A percentile compares a stretch with the other conserved stretches of the same genome.
Conservation (phyloP, 2,888 invertebrate genomes). For the Dastarcus helophoroides region DNA sequence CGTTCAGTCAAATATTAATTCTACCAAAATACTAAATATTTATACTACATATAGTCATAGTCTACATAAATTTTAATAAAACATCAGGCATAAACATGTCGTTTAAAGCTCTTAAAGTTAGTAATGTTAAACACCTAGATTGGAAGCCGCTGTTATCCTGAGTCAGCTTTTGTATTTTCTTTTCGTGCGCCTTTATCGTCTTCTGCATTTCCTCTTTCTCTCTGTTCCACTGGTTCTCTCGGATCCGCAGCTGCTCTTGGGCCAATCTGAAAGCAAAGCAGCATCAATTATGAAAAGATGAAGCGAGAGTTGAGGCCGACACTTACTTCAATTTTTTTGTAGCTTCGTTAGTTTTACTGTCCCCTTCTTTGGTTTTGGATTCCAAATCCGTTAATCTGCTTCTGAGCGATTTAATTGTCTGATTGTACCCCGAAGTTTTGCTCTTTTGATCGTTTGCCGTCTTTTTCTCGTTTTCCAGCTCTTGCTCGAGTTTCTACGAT, state of each 20-base stretch:
- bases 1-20: neutral
- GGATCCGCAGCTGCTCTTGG: slow-evolving; percentile 27
- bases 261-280: slow-evolving; percentile 20
- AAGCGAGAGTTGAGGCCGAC: neutral
- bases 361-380: slow-evolving; percentile 33
- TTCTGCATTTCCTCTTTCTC: slow-evolving; percentile 29
- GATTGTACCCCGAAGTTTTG: slow-evolving; percentile 23
- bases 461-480: slow-evolving; percentile 26
- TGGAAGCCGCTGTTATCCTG: slow-evolving; percentile 28
- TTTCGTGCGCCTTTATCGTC: slow-evolving; percentile 25
- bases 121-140: slow-evolving; percentile 33
- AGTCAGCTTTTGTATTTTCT: slow-evolving; percentile 25
- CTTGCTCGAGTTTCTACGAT: slow-evolving; percentile 25
- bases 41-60: neutral
- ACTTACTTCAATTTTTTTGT: slow-evolving; percentile 26
- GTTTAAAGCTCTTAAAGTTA: slow-evolving; percentile 31
- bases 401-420: slow-evolving; percentile 35
- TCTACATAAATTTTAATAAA: slow-evolving; percentile 8
- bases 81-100: slow-evolving; percentile 29
- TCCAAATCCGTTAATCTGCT: slow-evolving; percentile 37
- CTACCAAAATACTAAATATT: slow-evolving; percentile 6
- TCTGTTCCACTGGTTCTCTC: slow-evolving; percentile 29
- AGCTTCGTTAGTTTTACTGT: slow-evolving; percentile 30
- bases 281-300: neutral
- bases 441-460: slow-evolving; percentile 18